These are phyloP conservation scores for Poeciliopsis presidionis DNA, from an alignment of 2,797 vertebrate species.

Conservation along the genomic window DNA sequence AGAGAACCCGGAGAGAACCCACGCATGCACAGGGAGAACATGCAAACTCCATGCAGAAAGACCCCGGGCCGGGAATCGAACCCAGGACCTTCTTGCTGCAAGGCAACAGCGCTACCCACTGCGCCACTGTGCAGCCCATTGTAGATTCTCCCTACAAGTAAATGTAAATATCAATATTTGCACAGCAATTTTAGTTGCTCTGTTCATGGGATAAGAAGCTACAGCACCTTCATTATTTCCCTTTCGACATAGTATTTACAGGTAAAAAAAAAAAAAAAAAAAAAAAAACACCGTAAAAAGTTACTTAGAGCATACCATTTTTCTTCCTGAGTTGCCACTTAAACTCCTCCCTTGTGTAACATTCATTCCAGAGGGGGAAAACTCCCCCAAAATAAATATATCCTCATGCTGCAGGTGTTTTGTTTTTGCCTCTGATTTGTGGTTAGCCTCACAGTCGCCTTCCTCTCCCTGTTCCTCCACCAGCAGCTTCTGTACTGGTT, in stretches of 20 bases:
- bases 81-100: too few relatives aligned
- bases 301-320: background rate
- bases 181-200: background rate
- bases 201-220: background rate
- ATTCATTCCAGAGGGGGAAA: background rate
- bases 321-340: background rate
- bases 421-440: background rate
- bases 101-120: too few relatives aligned
- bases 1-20: too few relatives aligned
- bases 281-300: background rate
- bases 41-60: too few relatives aligned
- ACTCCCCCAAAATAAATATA: background rate
- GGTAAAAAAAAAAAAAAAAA: background rate
- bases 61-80: too few relatives aligned
- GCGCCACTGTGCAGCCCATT: too few relatives aligned
- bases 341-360: background rate
- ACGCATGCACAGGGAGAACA: too few relatives aligned
- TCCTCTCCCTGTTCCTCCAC: background rate
- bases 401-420: background rate
- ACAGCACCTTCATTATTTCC: background rate
- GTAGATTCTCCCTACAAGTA: too few relatives aligned
- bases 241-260: background rate
- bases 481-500: background rate
- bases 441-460: background rate
- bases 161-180: background rate